These are phyloP conservation scores for Hemiprocne comata DNA, from an alignment of 2,113 vertebrate species.

Conservation along the genomic window DNA sequence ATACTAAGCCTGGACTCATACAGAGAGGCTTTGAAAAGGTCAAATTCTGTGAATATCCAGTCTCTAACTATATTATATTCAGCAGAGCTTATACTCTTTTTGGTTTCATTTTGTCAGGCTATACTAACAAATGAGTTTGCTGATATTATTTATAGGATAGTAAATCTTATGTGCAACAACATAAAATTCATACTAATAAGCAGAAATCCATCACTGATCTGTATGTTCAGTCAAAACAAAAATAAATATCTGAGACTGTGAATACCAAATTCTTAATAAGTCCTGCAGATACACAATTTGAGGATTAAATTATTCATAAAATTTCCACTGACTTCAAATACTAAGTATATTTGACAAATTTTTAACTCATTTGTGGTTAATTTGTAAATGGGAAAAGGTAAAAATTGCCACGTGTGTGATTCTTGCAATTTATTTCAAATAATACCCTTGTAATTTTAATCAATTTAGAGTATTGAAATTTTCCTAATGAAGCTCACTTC, in stretches of 20 bases:
- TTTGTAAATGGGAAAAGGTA: not conserved
- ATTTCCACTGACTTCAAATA: conserved; percentile 17
- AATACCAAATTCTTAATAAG: conserved; percentile 33
- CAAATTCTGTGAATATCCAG: not conserved
- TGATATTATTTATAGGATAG: conserved; percentile 61
- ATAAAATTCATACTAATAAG: conserved; percentile 66
- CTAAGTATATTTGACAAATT: conserved; percentile 9
- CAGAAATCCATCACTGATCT: conserved; percentile 65
- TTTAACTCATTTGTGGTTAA: conserved; percentile 7
- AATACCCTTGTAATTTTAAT: not conserved
- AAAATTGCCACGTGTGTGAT: not conserved
- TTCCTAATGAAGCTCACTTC: conserved; percentile 21
- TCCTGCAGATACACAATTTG: conserved; percentile 11
- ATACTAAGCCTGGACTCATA: not conserved
- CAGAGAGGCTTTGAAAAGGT: conserved; percentile 25
- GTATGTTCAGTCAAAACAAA: conserved; percentile 60
- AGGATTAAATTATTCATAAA: conserved; percentile 39
- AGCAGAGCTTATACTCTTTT: conserved; percentile 9
- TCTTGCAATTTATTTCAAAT: conserved; percentile 3
- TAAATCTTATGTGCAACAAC: conserved; percentile 61
- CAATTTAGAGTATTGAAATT: conserved; percentile 3
- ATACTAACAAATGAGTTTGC: conserved; percentile 61
- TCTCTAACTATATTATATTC: conserved; percentile 23
- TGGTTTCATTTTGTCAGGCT: conserved; percentile 48
- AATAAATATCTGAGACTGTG: conserved; percentile 38